A percentile compares a stretch with the other conserved stretches of the same genome.
Evolutionary conservation across 2,797 vertebrate genomes (phyloP).

Genomic region (Botia almorhae): DNA sequence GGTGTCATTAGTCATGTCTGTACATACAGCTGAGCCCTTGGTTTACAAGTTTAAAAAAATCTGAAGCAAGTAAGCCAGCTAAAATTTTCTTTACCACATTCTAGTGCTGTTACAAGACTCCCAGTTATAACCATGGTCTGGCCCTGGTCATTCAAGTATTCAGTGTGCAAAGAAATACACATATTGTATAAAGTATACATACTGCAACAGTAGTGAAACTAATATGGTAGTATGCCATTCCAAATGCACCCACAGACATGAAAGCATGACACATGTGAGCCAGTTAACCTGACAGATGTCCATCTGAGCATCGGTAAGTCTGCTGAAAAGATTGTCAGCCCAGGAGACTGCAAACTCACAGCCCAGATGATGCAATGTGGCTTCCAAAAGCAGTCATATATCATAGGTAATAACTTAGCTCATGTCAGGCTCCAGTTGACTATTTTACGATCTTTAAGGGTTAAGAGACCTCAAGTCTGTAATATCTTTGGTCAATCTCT

Average conservation of each 20-base stretch:
- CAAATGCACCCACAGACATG: constrained; percentile 5
- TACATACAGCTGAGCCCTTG: constrained; percentile 31
- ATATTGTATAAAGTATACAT: background rate
- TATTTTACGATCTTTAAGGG: constrained; percentile 12
- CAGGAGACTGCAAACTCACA: constrained; percentile 39
- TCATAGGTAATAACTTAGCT: constrained; percentile 20
- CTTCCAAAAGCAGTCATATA: constrained; percentile 28
- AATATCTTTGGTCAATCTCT: background rate
- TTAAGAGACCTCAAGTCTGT: background rate
- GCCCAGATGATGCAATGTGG: constrained; percentile 42
- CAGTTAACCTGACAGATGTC: constrained; percentile 58
- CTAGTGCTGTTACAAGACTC: background rate
- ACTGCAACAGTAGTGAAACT: background rate
- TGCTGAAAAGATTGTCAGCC: constrained; percentile 12
- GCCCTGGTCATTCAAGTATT: background rate
- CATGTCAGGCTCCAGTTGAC: constrained; percentile 7
- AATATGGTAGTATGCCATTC: constrained; percentile 3
- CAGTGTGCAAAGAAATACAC: background rate
- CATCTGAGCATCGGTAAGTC: constrained; percentile 61
- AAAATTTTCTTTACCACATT: background rate
- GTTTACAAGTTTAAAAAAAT: background rate
- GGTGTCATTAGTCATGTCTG: background rate
- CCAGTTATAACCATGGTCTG: background rate
- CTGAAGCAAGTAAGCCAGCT: background rate
- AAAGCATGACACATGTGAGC: constrained; percentile 9